These are phyloP conservation scores for Limnephilus auricula DNA, from an alignment of 2,888 invertebrate species.

Conservation along the genomic window DNA sequence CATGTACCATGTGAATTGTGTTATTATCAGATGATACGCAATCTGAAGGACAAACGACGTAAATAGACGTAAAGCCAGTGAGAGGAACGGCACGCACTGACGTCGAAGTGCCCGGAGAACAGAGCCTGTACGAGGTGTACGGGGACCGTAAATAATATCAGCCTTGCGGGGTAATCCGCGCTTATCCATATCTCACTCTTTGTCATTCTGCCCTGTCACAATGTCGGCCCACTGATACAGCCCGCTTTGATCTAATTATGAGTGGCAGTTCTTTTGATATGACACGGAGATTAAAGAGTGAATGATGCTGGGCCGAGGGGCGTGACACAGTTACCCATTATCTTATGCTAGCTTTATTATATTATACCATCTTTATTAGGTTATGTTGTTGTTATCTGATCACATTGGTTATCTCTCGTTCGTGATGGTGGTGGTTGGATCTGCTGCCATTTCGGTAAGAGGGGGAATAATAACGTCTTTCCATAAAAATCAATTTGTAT, in stretches of 20 bases:
- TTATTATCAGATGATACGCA: neutral
- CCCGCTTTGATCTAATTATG: slow-evolving; percentile 63
- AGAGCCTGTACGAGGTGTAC: slow-evolving; percentile 6
- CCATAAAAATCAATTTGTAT: neutral
- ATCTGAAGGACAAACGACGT: neutral
- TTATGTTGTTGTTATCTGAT: neutral
- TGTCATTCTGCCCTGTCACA: slow-evolving; percentile 41
- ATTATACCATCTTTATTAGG: neutral
- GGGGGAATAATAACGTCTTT: neutral
- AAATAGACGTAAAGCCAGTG: neutral
- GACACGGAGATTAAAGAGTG: slow-evolving; percentile 62
- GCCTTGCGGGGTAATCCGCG: slow-evolving; percentile 38
- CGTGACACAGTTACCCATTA: slow-evolving; percentile 53
- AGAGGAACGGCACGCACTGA: neutral
- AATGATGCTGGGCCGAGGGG: slow-evolving; percentile 14
- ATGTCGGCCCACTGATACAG: slow-evolving; percentile 45
- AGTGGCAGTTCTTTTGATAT: slow-evolving; percentile 64
- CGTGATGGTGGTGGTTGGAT: neutral
- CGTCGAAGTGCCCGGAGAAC: neutral
- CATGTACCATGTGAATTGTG: neutral
- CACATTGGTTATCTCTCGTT: neutral
- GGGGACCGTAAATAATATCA: slow-evolving; percentile 13
- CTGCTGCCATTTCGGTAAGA: neutral
- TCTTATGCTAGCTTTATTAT: neutral
- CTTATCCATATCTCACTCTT: slow-evolving; percentile 52